Conservation (phyloP, 2,888 invertebrate genomes). For the Osedax fenrisi region DNA sequence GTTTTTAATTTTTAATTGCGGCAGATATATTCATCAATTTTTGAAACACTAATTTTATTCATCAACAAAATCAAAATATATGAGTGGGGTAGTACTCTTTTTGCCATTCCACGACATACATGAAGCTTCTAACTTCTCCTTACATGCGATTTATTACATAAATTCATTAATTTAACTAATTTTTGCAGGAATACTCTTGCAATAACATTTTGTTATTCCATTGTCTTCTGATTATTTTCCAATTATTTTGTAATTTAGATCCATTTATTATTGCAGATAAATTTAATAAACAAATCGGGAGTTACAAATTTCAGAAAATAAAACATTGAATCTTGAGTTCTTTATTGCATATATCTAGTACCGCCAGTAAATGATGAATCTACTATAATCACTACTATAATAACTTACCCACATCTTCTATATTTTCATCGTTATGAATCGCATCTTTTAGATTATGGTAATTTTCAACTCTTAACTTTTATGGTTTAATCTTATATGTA, state of each 20-base stretch:
- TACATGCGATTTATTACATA: neutral
- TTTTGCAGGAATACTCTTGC: neutral
- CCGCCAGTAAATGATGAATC: no score
- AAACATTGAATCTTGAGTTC: neutral
- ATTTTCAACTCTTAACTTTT: neutral
- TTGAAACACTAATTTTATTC: neutral
- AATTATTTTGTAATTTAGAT: neutral
- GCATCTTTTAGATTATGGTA: neutral
- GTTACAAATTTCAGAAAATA: neutral
- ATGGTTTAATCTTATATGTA: neutral
- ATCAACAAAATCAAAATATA: neutral
- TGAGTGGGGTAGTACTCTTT: neutral
- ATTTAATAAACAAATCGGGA: neutral
- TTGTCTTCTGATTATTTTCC: neutral
- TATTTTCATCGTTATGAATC: no score
- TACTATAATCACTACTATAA: no score
- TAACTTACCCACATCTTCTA: no score
- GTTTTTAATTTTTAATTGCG: neutral
- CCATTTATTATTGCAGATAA: neutral
- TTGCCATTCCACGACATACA: neutral
- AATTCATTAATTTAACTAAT: neutral
- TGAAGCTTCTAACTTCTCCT: neutral
- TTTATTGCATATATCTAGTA: neutral
- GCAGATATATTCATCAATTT: neutral
- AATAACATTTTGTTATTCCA: neutral